These are phyloP conservation scores for Macrochelys suwanniensis DNA, from an alignment of 2,797 vertebrate genomes.

Conservation along the genomic window DNA sequence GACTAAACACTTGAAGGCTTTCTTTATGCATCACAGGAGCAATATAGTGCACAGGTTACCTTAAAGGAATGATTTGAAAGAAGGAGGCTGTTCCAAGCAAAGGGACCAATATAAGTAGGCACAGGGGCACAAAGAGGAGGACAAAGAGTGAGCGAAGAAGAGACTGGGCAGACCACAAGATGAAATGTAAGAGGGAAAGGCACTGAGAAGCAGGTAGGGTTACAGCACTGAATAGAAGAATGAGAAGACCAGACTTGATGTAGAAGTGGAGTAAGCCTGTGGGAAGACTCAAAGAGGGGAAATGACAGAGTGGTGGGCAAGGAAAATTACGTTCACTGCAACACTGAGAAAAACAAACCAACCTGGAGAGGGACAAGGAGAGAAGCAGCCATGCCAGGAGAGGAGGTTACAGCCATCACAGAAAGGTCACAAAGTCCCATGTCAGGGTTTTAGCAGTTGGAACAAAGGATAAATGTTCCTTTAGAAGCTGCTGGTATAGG, in stretches of 20 bases:
- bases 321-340: neutral
- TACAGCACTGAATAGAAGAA: neutral
- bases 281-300: neutral
- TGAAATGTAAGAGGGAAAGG: constrained; percentile 48
- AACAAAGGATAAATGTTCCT: neutral
- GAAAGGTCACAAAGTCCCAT: neutral
- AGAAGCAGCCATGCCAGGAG: neutral
- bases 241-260: neutral
- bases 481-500: neutral
- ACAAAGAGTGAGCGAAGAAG: neutral
- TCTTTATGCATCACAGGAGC: neutral
- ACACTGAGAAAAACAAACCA: neutral
- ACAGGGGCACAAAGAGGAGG: neutral
- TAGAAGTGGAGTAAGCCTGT: neutral
- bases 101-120: neutral
- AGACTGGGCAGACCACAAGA: constrained; percentile 7
- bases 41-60: neutral
- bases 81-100: neutral
- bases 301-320: neutral
- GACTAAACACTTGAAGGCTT: neutral
- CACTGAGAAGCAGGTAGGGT: neutral
- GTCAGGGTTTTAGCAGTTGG: neutral
- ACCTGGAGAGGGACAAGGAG: neutral
- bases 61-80: neutral
- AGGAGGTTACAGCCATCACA: neutral